Evolutionary conservation across 1,140 invertebrate species (phyloP), one percentile per base, ranked within the genome.

Genomic region (Coelopa frigida): DNA sequence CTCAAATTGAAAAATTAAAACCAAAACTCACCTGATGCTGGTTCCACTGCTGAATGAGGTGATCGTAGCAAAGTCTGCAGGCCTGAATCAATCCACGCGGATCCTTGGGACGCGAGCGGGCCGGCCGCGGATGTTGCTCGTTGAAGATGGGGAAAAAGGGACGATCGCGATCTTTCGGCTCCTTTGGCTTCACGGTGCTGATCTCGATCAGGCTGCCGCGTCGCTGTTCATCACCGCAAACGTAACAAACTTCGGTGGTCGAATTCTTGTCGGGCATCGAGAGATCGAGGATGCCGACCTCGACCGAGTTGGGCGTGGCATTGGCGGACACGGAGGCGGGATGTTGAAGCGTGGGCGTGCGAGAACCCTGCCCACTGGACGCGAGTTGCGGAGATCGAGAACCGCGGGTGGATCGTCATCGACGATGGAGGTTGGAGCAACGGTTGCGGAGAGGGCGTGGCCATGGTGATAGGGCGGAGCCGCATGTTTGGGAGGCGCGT

Each of bases 221-320:
- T 47, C 82, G 81, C 60, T 84, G 84, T 67, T 90, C 87, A 61
- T 89, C 87, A n/a, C 88, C 87, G 67, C 89, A 92, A 10, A 90
- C 83, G 65, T 88, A 88, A 68, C 85, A 91, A 17, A 90, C 88
- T 74, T 90, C 87, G 32, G 85, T 89, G 44, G 84, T 80, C 29
- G 86, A 85, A 73, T 91, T 90, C 73, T 91, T 91, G 59, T 90
- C 87, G 3, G 89, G 87, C 87, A 91, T 89, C 44, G 86, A 89
- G 39, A 92, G 73, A 71, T 91, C 89, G 38, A 91, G 71, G 53
- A 89, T 88, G 57, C 89, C 87, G 12, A 80, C 79, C 14, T 72
- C 75, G 8, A 59, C 37, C 18, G 47, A 6, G 43, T 49, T 46
- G 35, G 48, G 12, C 41, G 29, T 42, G 23, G 46, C 33, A 26